Evolutionary conservation across 1,140 invertebrate genomes (phyloP).

Genomic region (Euura lappo): DNA sequence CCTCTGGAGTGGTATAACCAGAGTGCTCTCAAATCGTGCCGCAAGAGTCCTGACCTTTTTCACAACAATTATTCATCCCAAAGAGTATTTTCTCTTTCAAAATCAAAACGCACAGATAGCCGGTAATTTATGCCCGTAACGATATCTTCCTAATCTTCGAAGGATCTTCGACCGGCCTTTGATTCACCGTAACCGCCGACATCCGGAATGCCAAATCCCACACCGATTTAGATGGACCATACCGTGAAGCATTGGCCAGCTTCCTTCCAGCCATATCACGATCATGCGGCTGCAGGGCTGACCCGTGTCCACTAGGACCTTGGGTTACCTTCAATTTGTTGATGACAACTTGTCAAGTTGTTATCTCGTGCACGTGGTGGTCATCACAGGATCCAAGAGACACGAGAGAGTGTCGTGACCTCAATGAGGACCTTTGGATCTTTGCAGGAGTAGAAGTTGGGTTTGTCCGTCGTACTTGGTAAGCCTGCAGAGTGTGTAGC

Average conservation of each 20-base stretch:
- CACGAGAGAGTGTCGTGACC: background rate
- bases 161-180: background rate
- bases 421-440: constrained; percentile 4
- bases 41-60: no score
- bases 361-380: background rate
- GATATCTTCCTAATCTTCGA: background rate
- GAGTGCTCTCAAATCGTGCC: background rate
- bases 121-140: background rate
- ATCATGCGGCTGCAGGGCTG: no score
- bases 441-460: background rate
- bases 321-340: no score
- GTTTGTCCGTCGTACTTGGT: background rate
- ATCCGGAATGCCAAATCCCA: constrained; percentile 4
- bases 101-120: background rate
- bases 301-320: no score
- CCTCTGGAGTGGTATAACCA: background rate
- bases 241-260: background rate
- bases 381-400: background rate
- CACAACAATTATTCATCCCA: no score
- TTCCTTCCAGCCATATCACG: no score
- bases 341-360: no score
- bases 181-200: background rate
- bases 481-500: background rate
- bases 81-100: no score
- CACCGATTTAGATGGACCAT: background rate